Evolutionary conservation across 2,797 vertebrate species (phyloP).

Genomic region (Anabacerthia variegaticeps): DNA sequence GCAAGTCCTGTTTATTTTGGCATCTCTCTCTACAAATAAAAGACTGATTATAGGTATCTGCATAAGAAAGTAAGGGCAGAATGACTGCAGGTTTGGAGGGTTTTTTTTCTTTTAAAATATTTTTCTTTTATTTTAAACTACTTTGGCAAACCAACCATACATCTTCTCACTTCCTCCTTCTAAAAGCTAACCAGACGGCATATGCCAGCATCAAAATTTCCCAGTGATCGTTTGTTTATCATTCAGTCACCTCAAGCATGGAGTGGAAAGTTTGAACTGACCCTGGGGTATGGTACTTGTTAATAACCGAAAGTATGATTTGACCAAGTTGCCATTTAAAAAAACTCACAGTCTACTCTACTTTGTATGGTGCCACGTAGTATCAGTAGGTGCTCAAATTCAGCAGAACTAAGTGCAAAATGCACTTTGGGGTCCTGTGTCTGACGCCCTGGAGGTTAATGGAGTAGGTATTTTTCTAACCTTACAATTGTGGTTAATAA

Average conservation of each 20-base stretch:
- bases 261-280: slow-evolving; percentile 20
- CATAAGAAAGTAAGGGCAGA: background rate
- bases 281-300: background rate
- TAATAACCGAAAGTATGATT: background rate
- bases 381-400: background rate
- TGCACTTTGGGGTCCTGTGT: background rate
- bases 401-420: background rate
- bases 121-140: background rate
- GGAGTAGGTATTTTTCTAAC: slow-evolving; percentile 7
- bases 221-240: background rate
- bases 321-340: background rate
- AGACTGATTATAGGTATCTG: slow-evolving; percentile 12
- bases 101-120: background rate
- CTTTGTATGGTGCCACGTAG: background rate
- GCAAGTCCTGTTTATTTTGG: slow-evolving; percentile 30
- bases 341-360: background rate
- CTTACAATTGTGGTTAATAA: slow-evolving; percentile 30
- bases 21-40: background rate
- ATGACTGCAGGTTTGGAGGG: background rate
- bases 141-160: background rate
- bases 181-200: background rate
- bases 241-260: background rate
- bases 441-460: background rate
- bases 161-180: slow-evolving; percentile 15
- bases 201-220: slow-evolving; percentile 11